Base-by-base conservation (phyloP, 2,888 invertebrate genomes). In the Lottia scabra region DNA sequence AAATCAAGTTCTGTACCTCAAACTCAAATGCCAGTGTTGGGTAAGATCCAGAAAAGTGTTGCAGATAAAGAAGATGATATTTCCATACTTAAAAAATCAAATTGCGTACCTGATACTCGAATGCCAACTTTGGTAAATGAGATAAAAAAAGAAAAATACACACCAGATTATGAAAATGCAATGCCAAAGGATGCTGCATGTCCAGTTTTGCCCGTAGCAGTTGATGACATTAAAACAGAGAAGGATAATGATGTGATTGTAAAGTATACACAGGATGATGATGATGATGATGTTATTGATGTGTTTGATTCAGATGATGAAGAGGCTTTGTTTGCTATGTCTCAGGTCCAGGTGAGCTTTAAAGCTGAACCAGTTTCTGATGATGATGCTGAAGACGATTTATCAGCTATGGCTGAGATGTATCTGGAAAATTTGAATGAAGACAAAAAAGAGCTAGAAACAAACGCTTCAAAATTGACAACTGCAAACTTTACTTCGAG, bases 261-360 rank as follows among this genome's bases (percentile, higher is more conserved):
- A 10, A 38, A 38, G 1, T 56, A 56, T 56, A 56, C 56, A 56
- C 56, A 56, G 13, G 56, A 56, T 23, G 19, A 56, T 56, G n/a
- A n/a, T n/a, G 68, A 68, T 19, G 68, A 69, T 12, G 68, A 69
- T 30, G 68, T 69, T 23, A 45, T 69, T 13, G 63, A 63, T 45
- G 63, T 69, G 15, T 63, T 63, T 45, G 68, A 69, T 44, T 69
- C 45, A 3, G 46, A 46, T 63, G 68, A 69, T 69, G 68, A 69
- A 4, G 63, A 69, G 19, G 63, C 68, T 15, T 44, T 69, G 43
- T 43, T 69, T 43, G 62, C 27, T 46, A 45, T 69, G 44, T 69
- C 68, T 23, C 68, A 69, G 63, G 45, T 63, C 19, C 43, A 30
- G n/a, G 45, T 63, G 23, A 43, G 44, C 26, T 44, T 56, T 23